phyloP scores from a whole-genome alignment of 2,113 vertebrate genomes.

The Eurypyga helias region DNA sequence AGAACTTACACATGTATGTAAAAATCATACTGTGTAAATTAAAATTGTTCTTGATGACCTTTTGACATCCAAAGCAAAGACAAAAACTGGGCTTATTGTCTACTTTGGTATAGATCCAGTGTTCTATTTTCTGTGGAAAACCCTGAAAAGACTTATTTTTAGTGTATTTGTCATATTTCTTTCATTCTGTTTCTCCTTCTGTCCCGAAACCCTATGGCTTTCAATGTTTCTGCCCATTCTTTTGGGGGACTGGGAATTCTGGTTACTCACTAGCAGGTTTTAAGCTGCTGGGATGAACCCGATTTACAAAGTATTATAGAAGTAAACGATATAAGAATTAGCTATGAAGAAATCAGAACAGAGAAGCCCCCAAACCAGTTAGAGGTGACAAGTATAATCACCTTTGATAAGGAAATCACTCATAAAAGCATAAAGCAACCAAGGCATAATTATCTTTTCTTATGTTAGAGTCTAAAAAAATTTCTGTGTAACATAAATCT shows the following conservation, averaged over 20 bases:
- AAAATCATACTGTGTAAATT: not conserved
- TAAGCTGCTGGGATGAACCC: not conserved
- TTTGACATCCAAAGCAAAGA: not conserved
- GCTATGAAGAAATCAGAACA: not conserved
- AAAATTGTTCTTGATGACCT: not conserved
- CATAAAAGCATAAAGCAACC: not conserved
- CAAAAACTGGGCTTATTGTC: not conserved
- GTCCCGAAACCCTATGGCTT: not conserved
- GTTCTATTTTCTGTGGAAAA: not conserved
- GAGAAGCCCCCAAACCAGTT: not conserved
- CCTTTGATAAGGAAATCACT: not conserved
- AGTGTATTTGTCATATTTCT: not conserved
- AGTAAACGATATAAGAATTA: not conserved
- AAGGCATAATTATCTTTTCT: not conserved
- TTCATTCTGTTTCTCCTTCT: not conserved
- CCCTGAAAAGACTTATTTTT: not conserved
- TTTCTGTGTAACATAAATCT: not conserved
- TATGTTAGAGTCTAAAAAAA: not conserved
- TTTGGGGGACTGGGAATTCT: not conserved
- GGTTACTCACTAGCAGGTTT: not conserved
- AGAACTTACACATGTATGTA: not conserved
- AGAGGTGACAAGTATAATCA: not conserved
- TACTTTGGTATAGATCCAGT: not conserved
- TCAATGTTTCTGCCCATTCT: not conserved
- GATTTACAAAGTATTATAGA: not conserved